Evolutionary conservation across 2,797 vertebrate species (phyloP), one percentile per base, ranked within the genome.

Genomic region (Acipenser ruthenus): DNA sequence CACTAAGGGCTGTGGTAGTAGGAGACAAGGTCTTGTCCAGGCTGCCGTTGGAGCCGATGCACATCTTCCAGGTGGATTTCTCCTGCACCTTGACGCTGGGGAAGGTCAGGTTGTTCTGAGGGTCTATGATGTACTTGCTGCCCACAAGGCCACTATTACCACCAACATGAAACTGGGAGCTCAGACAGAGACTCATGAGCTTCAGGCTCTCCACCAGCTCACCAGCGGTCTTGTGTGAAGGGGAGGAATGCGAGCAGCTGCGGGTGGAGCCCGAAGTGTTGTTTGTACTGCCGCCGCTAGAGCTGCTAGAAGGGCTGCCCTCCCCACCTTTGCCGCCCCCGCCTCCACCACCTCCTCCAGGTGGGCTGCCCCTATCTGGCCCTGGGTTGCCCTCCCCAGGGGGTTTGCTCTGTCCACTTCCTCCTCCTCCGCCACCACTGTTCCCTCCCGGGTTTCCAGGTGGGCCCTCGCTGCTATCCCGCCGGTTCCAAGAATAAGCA

Each of bases 391-490:
- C 88, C 0, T 90, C 89, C 63, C 92, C 91, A 0, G 95, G 88
- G 12, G 89, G 88, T 72, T 95, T 94, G 78, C 93, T 79, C 65
- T 93, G 93, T 3, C 94, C 95, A 0, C 79, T 79, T 0, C 94
- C 94, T 67, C 84, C 78, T 71, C 87, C 80, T 13, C 88, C 73
- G 7, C 67, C 64, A 1, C 84, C 85, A 1, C 87, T 85, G 5
- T 85, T 84, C 0, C 94, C 95, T 0, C 96, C 95, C 6, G 91
- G 89, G 73, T 90, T 96, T 64, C 96, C 96, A 0, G 96, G 96
- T 0, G 96, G 95, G 1, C 95, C 96, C 78, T 99, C 96, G 0
- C 94, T 95, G 74, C 96, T 96, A 78, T 98, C 96, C 72, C 96
- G 84, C 6, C 95, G 82, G 67, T 96, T 94, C 94, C 93, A 93